Evolutionary conservation across 2,888 invertebrate species (phyloP).

Genomic region (Diploptera punctata): DNA sequence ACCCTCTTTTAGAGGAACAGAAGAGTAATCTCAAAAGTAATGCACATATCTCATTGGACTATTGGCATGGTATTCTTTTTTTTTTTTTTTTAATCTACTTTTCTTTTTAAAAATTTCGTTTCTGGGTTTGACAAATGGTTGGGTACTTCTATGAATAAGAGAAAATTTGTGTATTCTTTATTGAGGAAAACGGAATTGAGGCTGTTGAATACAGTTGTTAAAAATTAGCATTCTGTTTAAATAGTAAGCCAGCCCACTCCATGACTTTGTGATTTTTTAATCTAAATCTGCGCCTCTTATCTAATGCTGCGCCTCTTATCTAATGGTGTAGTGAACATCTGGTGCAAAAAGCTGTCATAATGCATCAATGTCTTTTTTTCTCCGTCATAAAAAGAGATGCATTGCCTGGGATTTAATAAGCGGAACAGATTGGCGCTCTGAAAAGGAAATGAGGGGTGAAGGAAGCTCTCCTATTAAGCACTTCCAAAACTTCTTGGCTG

Average conservation of each 20-base stretch:
- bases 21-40: no score
- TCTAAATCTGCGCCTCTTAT: constrained; percentile 23
- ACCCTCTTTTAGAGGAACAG: no score
- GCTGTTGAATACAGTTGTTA: not conserved
- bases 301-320: constrained; percentile 15
- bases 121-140: no score
- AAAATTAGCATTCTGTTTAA: constrained; percentile 28
- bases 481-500: not conserved
- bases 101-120: no score
- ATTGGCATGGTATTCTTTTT: no score
- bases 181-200: no score
- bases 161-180: no score
- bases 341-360: constrained; percentile 30
- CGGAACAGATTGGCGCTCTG: constrained; percentile 30
- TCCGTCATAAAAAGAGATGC: constrained; percentile 32
- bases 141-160: no score
- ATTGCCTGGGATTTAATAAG: constrained; percentile 33
- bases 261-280: constrained; percentile 29
- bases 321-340: constrained; percentile 28
- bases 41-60: no score
- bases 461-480: constrained; percentile 29
- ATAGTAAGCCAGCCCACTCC: constrained; percentile 8
- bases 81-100: no score
- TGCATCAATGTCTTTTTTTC: constrained; percentile 29
- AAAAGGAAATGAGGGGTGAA: constrained; percentile 2